A percentile compares a stretch with the other conserved stretches of the same genome.
Conservation (phyloP, 2,797 vertebrate genomes). For the Dicrostonyx torquatus region DNA sequence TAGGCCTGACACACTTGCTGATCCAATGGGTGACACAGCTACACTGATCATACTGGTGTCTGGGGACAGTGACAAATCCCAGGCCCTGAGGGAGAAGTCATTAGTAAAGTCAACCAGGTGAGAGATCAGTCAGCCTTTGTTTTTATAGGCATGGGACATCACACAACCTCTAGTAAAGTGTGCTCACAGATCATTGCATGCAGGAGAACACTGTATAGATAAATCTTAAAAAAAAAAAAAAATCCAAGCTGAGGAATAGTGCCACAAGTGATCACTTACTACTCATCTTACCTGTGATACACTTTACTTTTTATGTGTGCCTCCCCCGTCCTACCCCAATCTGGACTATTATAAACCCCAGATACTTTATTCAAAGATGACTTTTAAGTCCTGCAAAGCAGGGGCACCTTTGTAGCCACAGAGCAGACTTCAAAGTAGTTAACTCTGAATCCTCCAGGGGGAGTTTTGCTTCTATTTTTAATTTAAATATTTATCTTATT, state of each 20-base stretch:
- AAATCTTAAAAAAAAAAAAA: not conserved
- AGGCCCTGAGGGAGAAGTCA: not conserved
- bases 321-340: not conserved
- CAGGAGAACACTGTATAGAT: not conserved
- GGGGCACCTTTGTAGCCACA: not conserved
- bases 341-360: slow-evolving; percentile 38
- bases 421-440: not conserved
- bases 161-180: not conserved
- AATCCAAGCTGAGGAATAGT: not conserved
- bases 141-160: not conserved
- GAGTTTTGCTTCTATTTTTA: not conserved
- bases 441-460: not conserved
- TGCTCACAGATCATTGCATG: not conserved
- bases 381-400: not conserved
- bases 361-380: not conserved
- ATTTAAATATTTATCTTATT: not conserved
- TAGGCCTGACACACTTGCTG: not conserved
- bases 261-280: not conserved
- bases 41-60: not conserved
- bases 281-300: not conserved
- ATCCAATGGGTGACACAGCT: not conserved
- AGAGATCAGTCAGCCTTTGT: not conserved
- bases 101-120: not conserved
- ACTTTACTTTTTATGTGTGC: not conserved
- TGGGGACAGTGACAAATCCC: not conserved